phyloP scores from a whole-genome alignment of 2,888 invertebrate species.

The Uropetala carovei region DNA sequence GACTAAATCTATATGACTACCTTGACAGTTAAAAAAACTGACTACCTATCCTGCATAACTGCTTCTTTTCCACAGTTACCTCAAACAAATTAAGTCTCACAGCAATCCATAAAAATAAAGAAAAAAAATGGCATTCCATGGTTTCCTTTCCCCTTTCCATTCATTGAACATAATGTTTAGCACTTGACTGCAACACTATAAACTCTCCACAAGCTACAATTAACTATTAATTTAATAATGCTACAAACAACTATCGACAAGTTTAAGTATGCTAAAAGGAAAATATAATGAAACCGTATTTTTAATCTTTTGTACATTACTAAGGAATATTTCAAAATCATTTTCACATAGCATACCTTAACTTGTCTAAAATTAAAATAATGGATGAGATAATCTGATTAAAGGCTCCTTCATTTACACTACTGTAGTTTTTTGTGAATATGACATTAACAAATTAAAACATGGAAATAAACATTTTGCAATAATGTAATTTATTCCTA shows the following conservation, averaged over 20 bases:
- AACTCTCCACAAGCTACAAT: constrained; percentile 45
- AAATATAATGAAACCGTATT: neutral
- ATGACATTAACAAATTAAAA: no score
- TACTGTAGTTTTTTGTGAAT: no score
- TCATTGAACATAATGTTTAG: constrained; percentile 42
- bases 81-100: constrained; percentile 58
- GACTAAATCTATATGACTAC: constrained; percentile 39
- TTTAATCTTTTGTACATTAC: neutral
- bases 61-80: constrained; percentile 60
- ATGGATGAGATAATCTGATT: constrained; percentile 62
- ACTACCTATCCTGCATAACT: constrained; percentile 52
- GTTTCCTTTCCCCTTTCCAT: constrained; percentile 64
- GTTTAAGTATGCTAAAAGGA: constrained; percentile 25
- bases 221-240: constrained; percentile 47
- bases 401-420: neutral
- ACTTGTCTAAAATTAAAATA: constrained; percentile 54
- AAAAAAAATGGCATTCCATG: constrained; percentile 59
- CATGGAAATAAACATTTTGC: no score
- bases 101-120: constrained; percentile 56
- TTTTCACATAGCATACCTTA: constrained; percentile 54
- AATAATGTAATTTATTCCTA: no score
- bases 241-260: constrained; percentile 50
- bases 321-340: neutral
- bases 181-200: constrained; percentile 59
- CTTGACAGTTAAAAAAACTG: constrained; percentile 37